phyloP scores from a whole-genome alignment of 2,888 invertebrate genomes.

The Drosophila fungiperda region DNA sequence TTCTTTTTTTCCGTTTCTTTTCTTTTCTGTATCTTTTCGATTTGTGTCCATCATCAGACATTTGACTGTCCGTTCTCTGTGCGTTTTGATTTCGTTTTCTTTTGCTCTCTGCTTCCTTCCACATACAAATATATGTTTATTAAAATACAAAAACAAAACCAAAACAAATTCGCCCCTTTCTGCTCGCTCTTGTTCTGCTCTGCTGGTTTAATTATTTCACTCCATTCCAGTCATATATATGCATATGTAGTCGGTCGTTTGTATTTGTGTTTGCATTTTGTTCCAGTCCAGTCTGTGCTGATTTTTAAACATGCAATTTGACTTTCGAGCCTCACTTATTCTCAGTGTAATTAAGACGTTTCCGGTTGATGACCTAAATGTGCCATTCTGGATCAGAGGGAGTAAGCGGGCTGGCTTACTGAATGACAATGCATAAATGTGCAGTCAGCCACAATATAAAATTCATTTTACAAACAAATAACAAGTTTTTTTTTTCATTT shows the following conservation, averaged over 20 bases:
- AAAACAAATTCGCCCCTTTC: constrained; percentile 44
- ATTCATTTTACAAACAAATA: background rate
- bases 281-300: constrained; percentile 8
- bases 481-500: background rate
- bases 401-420: background rate
- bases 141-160: constrained; percentile 1
- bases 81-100: constrained; percentile 12
- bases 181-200: constrained; percentile 63
- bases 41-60: constrained; percentile 34
- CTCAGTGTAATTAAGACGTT: constrained; percentile 71
- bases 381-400: constrained; percentile 35
- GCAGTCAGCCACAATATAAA: background rate
- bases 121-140: constrained; percentile 7
- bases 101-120: constrained; percentile 3
- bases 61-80: constrained; percentile 40
- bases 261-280: background rate
- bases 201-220: constrained; percentile 70
- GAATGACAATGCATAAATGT: background rate
- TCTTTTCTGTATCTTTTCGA: constrained; percentile 14
- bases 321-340: constrained; percentile 68
- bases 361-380: constrained; percentile 76
- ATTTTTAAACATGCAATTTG: constrained; percentile 61
- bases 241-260: background rate
- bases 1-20: background rate
- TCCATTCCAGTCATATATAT: constrained; percentile 48